Conservation (phyloP, 2,113 vertebrate genomes). For the Megaceryle maxima region DNA sequence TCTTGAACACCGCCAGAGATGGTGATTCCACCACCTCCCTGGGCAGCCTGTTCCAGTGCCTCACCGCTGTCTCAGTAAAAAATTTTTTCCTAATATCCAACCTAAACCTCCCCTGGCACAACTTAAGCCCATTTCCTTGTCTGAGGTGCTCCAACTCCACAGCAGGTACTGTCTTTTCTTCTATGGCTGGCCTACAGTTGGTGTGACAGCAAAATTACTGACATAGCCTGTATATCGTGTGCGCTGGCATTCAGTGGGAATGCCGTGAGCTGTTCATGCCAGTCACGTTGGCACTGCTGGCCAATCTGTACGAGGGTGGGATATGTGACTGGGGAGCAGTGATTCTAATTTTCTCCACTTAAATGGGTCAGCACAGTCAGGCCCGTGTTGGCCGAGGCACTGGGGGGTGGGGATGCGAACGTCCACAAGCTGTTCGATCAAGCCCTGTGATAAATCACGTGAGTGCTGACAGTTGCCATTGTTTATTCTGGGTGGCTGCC, state of each 20-base stretch:
- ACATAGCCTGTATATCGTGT: no score
- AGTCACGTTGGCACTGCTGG: accelerated
- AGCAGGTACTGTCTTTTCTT: neutral
- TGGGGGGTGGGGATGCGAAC: neutral
- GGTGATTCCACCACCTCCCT: no score
- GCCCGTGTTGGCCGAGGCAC: neutral
- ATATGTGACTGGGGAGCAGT: neutral
- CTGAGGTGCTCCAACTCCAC: accelerated
- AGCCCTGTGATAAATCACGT: neutral
- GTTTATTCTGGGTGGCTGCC: neutral
- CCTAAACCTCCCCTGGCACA: no score
- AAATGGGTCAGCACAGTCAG: neutral
- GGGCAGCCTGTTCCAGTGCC: no score
- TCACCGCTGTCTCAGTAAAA: no score
- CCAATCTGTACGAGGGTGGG: neutral
- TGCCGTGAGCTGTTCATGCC: accelerated
- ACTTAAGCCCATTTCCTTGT: no score
- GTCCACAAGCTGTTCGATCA: neutral
- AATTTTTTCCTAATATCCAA: no score
- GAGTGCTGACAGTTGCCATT: neutral
- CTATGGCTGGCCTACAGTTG: neutral
- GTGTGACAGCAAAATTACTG: neutral
- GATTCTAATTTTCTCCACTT: neutral
- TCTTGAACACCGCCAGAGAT: no score
- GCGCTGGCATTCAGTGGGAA: neutral